Conservation (phyloP, 2,797 vertebrate genomes). For the Ceyx erithaca region DNA sequence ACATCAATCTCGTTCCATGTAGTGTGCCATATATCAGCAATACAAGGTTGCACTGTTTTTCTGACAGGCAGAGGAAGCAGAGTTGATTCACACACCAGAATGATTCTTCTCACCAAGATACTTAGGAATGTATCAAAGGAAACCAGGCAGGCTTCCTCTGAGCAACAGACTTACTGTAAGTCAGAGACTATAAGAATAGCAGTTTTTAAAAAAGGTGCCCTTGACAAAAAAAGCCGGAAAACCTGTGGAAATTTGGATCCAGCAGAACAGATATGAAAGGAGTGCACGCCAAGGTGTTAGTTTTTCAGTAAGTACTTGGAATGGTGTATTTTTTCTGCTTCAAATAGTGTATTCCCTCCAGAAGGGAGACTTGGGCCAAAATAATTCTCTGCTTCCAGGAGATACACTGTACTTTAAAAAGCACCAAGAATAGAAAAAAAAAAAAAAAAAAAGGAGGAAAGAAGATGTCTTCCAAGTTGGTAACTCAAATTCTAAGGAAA, state of each 20-base stretch:
- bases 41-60: constrained; percentile 1
- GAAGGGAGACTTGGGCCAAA: not conserved
- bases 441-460: not conserved
- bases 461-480: not conserved
- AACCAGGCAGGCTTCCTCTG: constrained; percentile 37
- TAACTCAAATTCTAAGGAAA: constrained; percentile 11
- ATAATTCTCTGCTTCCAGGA: not conserved
- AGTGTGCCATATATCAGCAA: not conserved
- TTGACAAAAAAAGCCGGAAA: constrained; percentile 33
- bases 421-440: not conserved
- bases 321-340: constrained; percentile 48
- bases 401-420: constrained; percentile 34
- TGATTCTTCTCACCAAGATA: constrained; percentile 35
- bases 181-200: constrained; percentile 17
- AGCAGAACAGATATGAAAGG: constrained; percentile 11
- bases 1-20: not conserved
- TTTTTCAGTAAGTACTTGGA: not conserved
- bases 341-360: not conserved
- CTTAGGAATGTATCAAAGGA: constrained; percentile 62
- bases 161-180: constrained; percentile 54
- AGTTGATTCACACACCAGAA: constrained; percentile 52
- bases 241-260: constrained; percentile 24
- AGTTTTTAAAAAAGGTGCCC: not conserved
- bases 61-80: constrained; percentile 50
- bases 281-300: not conserved